Conservation (phyloP, 2,797 vertebrate genomes). For the Nothura maculosa region DNA sequence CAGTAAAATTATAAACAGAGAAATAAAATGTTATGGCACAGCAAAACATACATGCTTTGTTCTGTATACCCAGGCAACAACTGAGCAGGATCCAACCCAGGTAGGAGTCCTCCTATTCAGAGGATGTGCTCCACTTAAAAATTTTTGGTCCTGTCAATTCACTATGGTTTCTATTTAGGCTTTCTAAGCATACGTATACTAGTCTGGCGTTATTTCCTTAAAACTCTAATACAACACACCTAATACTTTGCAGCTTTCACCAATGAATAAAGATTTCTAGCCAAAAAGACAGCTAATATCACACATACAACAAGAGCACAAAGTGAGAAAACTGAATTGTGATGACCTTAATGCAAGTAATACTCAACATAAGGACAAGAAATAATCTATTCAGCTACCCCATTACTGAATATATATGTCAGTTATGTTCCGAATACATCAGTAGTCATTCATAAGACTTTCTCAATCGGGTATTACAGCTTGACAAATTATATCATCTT, state of each 20-base stretch:
- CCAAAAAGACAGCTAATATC: not conserved
- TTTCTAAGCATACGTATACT: rapidly evolving
- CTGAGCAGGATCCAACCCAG: not conserved
- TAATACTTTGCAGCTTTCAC: not conserved
- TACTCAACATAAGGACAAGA: not conserved
- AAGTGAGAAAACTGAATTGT: not conserved
- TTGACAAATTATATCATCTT: not conserved
- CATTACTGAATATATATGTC: not conserved
- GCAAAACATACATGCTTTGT: not conserved
- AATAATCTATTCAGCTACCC: not conserved
- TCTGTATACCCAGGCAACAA: not conserved
- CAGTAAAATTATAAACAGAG: not conserved
- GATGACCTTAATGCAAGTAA: not conserved
- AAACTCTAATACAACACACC: not conserved
- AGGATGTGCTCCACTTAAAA: rapidly evolving
- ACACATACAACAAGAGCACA: not conserved
- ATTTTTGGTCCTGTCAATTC: not conserved
- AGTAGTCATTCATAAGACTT: not conserved
- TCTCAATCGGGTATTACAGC: not conserved
- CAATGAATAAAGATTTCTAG: not conserved
- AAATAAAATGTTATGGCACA: rapidly evolving
- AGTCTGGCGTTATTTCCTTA: not conserved
- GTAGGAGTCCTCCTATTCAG: not conserved
- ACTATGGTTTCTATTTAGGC: not conserved
- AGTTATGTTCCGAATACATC: not conserved